These are phyloP conservation scores for Aricia agestis DNA, from an alignment of 1,140 invertebrate genomes.

Conservation along the genomic window DNA sequence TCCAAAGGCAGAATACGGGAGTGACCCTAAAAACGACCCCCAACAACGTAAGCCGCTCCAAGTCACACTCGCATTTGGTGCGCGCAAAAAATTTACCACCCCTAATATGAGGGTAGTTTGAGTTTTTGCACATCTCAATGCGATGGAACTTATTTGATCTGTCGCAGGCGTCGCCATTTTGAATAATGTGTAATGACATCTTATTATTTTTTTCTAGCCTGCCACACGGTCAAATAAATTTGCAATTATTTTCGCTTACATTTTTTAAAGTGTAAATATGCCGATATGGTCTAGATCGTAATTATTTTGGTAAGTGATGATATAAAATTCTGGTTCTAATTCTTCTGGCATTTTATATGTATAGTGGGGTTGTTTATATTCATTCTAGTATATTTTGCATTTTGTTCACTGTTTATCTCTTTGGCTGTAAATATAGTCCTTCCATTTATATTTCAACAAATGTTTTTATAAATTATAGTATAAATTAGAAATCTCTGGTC, in stretches of 20 bases:
- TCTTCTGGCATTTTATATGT: too few relatives aligned
- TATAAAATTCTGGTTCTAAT: background rate
- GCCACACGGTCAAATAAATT: background rate
- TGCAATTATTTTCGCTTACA: background rate
- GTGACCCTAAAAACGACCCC: constrained; percentile 50
- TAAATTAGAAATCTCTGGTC: too few relatives aligned
- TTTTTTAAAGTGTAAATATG: background rate
- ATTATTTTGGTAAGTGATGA: background rate
- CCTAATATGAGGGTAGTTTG: constrained; percentile 40
- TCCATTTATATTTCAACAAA: too few relatives aligned
- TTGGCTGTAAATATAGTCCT: too few relatives aligned
- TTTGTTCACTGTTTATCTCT: too few relatives aligned
- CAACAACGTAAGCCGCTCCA: constrained; percentile 50
- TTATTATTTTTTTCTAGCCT: background rate
- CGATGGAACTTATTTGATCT: constrained; percentile 3
- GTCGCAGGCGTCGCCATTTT: background rate
- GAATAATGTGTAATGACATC: background rate
- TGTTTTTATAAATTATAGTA: too few relatives aligned
- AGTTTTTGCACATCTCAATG: constrained; percentile 7
- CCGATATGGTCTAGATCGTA: background rate
- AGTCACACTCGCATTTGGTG: constrained; percentile 54
- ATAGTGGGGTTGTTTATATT: background rate
- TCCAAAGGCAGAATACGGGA: constrained; percentile 47
- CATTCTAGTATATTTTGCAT: too few relatives aligned
- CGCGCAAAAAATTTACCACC: constrained; percentile 58